Evolutionary conservation across 2,113 vertebrate species (phyloP), one percentile per base, ranked within the genome.

Genomic region (Gila orcuttii): DNA sequence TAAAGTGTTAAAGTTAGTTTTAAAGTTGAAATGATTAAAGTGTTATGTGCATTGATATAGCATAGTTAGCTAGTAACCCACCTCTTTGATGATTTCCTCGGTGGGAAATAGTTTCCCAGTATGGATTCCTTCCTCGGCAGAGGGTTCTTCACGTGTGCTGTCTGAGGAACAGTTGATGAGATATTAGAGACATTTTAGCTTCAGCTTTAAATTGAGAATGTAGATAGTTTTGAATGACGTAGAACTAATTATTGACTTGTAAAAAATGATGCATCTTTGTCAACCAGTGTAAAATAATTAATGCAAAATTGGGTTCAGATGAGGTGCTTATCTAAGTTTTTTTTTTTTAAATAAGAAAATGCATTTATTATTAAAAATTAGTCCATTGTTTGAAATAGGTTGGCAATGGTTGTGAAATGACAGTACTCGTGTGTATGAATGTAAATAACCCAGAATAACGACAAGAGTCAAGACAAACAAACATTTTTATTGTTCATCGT

Each of bases 91-190:
- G 90, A 89, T 88, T 93, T 94, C 89, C 94, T 94, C 5, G 93
- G 91, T 87, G 89, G 92, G 71, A 95, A 87, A 93, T 92, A 94
- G 91, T 93, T 94, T 89, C 95, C 95, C 92, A 96, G 91, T 88
- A 95, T 64, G 92, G 95, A 96, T 77, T 94, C 95, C 90, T 91
- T 94, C 95, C 95, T 96, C 95, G 92, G 79, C 89, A 93, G 90
- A 84, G 85, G 68, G 82, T 91, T 92, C 93, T 74, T 93, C 92
- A 92, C 88, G 81, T 93, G 91, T 89, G 89, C 89, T 7, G n/a
- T 94, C 95, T 96, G 88, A 50, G 88, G 90, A 73, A 64, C 79
- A 89, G 81, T 88, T 66, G 69, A 84, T 85, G 73, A 84, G 79
- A 36, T 89, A 85, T 36, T 23, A 87, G 89, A 90, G 69, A 92